Conservation (phyloP, 1,140 invertebrate genomes). For the Pseudomyrmex flavicornis region DNA sequence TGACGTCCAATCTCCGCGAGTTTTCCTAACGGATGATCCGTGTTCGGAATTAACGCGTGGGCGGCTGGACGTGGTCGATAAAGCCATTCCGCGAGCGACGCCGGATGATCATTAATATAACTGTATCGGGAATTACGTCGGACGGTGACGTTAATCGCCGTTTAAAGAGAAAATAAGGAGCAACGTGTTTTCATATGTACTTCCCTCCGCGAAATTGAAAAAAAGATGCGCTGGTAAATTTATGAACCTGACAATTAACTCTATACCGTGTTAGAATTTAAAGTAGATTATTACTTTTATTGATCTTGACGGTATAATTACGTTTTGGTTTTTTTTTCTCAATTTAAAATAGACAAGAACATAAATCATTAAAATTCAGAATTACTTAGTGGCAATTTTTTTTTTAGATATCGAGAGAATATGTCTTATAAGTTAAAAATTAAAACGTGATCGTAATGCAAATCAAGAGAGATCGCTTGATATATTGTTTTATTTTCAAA, state of each 20-base stretch:
- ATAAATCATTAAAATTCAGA: background rate
- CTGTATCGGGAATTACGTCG: slow-evolving; percentile 26
- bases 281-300: no score
- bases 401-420: no score
- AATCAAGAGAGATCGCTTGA: no score
- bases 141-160: slow-evolving; percentile 20
- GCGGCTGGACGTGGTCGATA: slow-evolving; percentile 29
- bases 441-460: background rate
- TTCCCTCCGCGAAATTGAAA: no score
- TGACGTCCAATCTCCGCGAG: slow-evolving; percentile 48
- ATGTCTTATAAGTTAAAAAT: background rate
- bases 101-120: slow-evolving; percentile 44
- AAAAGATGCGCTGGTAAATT: no score
- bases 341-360: no score
- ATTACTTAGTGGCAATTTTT: no score
- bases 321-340: no score
- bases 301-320: background rate
- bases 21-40: slow-evolving; percentile 54
- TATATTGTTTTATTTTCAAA: no score
- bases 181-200: no score
- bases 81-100: slow-evolving; percentile 32
- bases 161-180: background rate
- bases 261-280: no score
- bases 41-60: slow-evolving; percentile 35
- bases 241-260: no score